Percentiles rank a stretch among this genome's conserved stretches.
Conservation (phyloP, 2,797 vertebrate species). For the Lutjanus campechanus region DNA sequence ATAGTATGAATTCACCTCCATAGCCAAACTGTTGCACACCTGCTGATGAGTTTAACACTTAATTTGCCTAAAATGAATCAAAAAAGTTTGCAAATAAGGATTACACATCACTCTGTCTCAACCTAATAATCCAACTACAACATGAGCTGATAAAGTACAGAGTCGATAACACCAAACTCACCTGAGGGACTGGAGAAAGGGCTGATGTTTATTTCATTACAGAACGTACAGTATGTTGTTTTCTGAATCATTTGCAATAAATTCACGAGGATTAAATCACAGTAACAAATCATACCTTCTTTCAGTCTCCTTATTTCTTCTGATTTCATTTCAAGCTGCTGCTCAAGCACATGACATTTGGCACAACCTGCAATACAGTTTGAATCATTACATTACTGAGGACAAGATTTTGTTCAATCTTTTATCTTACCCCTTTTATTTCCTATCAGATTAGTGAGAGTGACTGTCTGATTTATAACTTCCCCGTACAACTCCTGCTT, state of each 20-base stretch:
- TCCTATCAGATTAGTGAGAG: too few relatives aligned
- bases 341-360: slow-evolving; percentile 57
- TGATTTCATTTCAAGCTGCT: slow-evolving; percentile 46
- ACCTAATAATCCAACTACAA: neutral
- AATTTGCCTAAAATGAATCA: neutral
- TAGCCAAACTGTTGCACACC: too few relatives aligned
- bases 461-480: neutral
- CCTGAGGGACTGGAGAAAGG: neutral
- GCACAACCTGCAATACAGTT: slow-evolving; percentile 68
- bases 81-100: neutral
- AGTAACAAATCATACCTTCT: slow-evolving; percentile 59
- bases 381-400: slow-evolving; percentile 3
- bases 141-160: neutral
- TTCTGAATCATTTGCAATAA: neutral
- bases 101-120: neutral
- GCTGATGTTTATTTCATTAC: neutral
- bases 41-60: neutral
- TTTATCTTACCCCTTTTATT: neutral
- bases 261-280: neutral
- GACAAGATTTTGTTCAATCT: neutral
- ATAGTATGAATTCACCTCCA: too few relatives aligned
- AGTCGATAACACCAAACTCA: neutral
- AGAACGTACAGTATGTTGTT: neutral
- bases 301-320: slow-evolving; percentile 64
- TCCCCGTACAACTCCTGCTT: neutral